phyloP scores from a whole-genome alignment of 2,888 invertebrate genomes.

The Trilocha varians region DNA sequence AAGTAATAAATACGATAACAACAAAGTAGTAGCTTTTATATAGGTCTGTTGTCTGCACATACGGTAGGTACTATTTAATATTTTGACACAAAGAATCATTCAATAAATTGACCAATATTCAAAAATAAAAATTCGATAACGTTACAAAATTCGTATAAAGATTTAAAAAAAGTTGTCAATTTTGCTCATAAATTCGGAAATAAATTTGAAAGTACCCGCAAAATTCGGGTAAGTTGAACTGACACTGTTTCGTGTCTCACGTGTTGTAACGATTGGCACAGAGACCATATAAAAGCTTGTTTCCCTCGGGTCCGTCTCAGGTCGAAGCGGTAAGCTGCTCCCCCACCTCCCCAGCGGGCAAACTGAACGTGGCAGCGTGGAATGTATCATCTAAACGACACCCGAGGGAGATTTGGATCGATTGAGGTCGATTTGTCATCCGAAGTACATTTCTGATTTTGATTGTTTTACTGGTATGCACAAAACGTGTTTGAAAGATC shows the following conservation, averaged over 20 bases:
- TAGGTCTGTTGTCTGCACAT: conserved; percentile 4
- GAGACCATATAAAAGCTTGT: conserved; percentile 23
- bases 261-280: conserved; percentile 9
- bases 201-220: conserved; percentile 4
- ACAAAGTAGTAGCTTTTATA: conserved; percentile 19
- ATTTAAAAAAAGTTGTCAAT: not conserved
- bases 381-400: conserved; percentile 16
- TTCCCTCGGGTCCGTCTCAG: conserved; percentile 12
- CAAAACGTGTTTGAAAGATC: not conserved
- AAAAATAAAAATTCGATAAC: too few relatives aligned
- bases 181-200: not conserved
- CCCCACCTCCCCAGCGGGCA: conserved; percentile 4
- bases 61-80: too few relatives aligned
- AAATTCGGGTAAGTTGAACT: conserved; percentile 1
- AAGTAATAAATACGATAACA: conserved; percentile 67
- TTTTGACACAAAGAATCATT: too few relatives aligned
- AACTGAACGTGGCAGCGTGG: conserved; percentile 14
- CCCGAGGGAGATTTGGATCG: conserved; percentile 3
- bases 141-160: not conserved
- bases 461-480: not conserved
- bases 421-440: conserved; percentile 3
- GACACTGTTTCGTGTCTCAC: not conserved
- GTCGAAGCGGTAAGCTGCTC: conserved; percentile 14
- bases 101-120: too few relatives aligned
- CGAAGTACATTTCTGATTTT: too few relatives aligned